A percentile compares a stretch with the other conserved stretches of the same genome.
These are phyloP conservation scores for Carcharodon carcharias DNA, from an alignment of 2,797 vertebrate genomes.

Conservation along the genomic window DNA sequence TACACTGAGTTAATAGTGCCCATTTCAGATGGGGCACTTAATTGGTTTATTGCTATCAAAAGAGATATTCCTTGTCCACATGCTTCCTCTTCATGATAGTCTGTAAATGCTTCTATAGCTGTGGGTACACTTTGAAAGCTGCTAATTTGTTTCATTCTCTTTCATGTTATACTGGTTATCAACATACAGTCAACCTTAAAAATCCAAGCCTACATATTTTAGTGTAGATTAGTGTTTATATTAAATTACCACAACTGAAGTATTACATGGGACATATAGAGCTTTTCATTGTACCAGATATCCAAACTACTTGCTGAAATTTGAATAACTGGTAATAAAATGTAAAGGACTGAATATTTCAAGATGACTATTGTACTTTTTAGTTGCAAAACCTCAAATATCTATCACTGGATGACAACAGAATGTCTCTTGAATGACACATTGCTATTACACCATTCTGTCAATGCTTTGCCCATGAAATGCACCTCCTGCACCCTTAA, in stretches of 20 bases:
- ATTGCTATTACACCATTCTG: not conserved
- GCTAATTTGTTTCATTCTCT: not conserved
- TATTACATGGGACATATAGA: not conserved
- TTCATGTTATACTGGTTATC: not conserved
- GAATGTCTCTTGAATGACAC: not conserved
- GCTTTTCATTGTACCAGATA: not conserved
- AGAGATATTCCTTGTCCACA: not conserved
- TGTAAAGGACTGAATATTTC: not conserved
- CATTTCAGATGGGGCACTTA: too few species aligned
- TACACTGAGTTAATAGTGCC: too few species aligned
- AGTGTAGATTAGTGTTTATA: not conserved
- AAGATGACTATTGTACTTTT: not conserved
- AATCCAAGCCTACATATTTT: not conserved
- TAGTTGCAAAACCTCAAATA: not conserved
- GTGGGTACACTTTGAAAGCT: not conserved
- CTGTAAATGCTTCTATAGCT: not conserved
- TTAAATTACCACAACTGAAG: not conserved
- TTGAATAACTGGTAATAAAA: not conserved
- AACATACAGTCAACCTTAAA: not conserved
- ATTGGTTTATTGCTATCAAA: too few species aligned
- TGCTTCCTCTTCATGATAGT: not conserved
- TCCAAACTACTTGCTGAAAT: not conserved
- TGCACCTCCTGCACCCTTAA: not conserved
- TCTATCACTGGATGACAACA: not conserved
- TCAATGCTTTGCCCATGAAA: not conserved